Evolutionary conservation across 1,140 invertebrate species (phyloP).

Genomic region (Acyrthosiphon pisum): DNA sequence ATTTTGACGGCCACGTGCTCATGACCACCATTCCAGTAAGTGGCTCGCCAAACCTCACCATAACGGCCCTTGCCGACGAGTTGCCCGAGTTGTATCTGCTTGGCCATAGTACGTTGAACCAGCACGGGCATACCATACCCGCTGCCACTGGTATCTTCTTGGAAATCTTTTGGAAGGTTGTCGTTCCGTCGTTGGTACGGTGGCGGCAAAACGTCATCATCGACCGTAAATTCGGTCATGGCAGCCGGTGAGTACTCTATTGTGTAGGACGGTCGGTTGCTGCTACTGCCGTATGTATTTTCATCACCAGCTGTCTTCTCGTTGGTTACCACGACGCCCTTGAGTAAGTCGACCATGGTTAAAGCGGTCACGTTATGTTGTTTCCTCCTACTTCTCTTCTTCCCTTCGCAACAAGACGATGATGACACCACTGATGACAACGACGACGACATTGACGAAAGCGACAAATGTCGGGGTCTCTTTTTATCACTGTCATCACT

Average conservation of each 20-base stretch:
- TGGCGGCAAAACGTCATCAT: neutral
- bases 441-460: neutral
- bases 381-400: neutral
- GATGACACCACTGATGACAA: neutral
- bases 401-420: neutral
- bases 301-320: too few relatives aligned
- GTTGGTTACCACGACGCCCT: neutral
- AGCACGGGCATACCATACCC: conserved; percentile 82
- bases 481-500: neutral
- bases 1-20: conserved; percentile 92
- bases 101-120: conserved; percentile 80
- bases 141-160: conserved; percentile 73
- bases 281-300: neutral
- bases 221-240: neutral
- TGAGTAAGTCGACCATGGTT: conserved; percentile 25
- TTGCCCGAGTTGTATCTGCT: conserved; percentile 76
- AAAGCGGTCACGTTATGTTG: neutral
- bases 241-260: neutral
- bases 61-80: conserved; percentile 86
- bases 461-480: neutral
- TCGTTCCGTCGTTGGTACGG: neutral
- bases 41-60: conserved; percentile 87
- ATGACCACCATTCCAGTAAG: conserved; percentile 73
- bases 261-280: neutral
- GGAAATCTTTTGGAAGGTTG: neutral